Conservation (phyloP, 2,113 vertebrate species). For the Cyanocitta stelleri region DNA sequence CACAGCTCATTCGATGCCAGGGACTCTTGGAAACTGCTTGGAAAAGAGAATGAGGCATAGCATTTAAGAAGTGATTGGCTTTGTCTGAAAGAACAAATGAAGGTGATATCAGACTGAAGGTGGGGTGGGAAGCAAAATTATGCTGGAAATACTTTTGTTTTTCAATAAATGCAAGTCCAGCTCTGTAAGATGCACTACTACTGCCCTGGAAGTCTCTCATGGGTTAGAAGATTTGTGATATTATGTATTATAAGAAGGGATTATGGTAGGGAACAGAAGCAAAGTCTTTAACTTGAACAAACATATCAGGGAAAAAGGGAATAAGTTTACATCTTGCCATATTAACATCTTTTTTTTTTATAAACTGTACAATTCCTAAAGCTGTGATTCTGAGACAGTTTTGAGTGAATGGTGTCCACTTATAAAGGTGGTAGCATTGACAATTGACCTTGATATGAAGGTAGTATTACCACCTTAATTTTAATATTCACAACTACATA, state of each 20-base stretch:
- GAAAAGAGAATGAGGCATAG: background rate
- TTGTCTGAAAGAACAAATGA: background rate
- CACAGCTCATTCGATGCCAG: background rate
- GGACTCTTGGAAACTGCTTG: background rate
- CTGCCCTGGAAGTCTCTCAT: background rate
- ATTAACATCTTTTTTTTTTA: background rate
- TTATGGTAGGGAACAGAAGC: background rate
- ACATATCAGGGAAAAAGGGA: background rate
- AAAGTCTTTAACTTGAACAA: background rate
- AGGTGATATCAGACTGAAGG: background rate
- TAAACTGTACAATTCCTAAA: background rate
- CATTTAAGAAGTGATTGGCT: background rate
- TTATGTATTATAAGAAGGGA: background rate
- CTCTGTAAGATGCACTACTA: background rate
- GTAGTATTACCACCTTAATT: background rate
- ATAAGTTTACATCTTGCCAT: background rate
- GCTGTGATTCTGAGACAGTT: background rate
- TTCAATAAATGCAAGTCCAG: background rate
- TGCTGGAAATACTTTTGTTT: background rate
- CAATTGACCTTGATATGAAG: background rate
- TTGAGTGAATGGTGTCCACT: background rate
- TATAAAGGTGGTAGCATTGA: background rate
- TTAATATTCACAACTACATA: background rate
- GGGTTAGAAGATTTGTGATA: background rate
- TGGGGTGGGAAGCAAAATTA: background rate